Percentiles rank a stretch among this genome's conserved stretches.
Evolutionary conservation across 2,113 vertebrate genomes (phyloP).

Genomic region (Chrysochloris asiatica): DNA sequence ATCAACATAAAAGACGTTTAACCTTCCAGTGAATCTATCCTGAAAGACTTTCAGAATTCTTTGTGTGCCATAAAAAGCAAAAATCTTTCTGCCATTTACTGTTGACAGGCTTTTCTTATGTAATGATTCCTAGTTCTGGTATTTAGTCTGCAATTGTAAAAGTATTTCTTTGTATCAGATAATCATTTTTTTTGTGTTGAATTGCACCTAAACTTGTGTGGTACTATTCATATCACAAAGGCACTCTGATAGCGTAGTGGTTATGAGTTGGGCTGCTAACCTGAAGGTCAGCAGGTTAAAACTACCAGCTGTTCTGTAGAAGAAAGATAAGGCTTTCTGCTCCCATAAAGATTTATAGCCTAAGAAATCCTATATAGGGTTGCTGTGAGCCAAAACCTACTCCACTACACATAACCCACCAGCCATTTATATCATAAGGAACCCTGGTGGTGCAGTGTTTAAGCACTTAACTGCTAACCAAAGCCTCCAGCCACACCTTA

Average conservation of each 20-base stretch:
- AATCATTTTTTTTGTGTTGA: slow-evolving; percentile 34
- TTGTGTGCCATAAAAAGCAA: not conserved
- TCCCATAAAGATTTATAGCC: too few species aligned
- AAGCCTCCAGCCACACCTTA: not conserved
- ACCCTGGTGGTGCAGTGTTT: not conserved
- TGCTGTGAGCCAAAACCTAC: too few species aligned
- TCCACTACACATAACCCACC: too few species aligned
- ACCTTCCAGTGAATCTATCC: not conserved
- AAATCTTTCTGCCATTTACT: not conserved
- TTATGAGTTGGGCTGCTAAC: too few species aligned
- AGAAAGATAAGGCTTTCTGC: too few species aligned
- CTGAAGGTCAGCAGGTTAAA: too few species aligned
- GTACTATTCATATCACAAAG: slow-evolving; percentile 47
- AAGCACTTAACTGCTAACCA: not conserved
- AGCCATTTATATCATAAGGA: too few species aligned
- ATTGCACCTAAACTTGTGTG: slow-evolving; percentile 67
- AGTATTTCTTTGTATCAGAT: not conserved
- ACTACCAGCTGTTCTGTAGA: too few species aligned
- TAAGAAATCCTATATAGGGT: too few species aligned
- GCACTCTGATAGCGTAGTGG: too few species aligned
- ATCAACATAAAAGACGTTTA: slow-evolving; percentile 39
- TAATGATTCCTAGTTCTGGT: slow-evolving; percentile 37
- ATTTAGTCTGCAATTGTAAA: slow-evolving; percentile 51
- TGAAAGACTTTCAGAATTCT: slow-evolving; percentile 51
- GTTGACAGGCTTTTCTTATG: not conserved